Conservation (phyloP, 2,888 invertebrate species). For the Pyrgus malvae region DNA sequence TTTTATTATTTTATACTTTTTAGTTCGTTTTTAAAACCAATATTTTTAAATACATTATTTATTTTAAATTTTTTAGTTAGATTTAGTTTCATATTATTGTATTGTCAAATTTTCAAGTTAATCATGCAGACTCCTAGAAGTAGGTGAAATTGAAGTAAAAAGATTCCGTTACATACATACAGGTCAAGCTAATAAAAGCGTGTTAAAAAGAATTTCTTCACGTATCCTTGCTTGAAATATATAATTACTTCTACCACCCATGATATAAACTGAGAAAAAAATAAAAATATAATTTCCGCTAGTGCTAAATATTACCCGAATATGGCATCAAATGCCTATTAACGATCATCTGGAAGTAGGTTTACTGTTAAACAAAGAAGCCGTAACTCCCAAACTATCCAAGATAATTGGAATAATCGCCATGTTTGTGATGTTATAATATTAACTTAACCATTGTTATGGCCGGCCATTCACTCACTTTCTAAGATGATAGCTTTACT, state of each 20-base stretch:
- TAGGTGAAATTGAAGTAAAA: too few species aligned
- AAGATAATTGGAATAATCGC: conserved; percentile 21
- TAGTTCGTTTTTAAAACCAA: too few species aligned
- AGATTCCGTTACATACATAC: too few species aligned
- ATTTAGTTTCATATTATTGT: too few species aligned
- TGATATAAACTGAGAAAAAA: background rate
- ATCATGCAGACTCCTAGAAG: too few species aligned
- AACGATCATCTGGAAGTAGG: background rate
- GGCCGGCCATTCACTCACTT: background rate
- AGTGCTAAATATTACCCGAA: background rate
- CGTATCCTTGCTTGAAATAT: too few species aligned
- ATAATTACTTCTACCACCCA: background rate
- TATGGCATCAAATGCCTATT: conserved; percentile 13
- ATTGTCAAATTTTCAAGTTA: too few species aligned
- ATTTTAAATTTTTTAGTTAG: too few species aligned
- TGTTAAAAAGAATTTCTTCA: too few species aligned
- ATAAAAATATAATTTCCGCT: background rate
- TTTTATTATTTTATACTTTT: too few species aligned
- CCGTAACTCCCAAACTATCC: conserved; percentile 18
- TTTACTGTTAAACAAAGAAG: conserved; percentile 8
- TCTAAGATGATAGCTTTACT: conserved; percentile 3
- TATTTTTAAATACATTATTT: too few species aligned
- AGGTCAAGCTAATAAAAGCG: too few species aligned
- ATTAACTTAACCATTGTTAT: conserved; percentile 13
- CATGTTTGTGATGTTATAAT: conserved; percentile 8